Evolutionary conservation across 92 coral and sea anemone species (phyloP).

Genomic region (Palythoa heliodiscus): DNA sequence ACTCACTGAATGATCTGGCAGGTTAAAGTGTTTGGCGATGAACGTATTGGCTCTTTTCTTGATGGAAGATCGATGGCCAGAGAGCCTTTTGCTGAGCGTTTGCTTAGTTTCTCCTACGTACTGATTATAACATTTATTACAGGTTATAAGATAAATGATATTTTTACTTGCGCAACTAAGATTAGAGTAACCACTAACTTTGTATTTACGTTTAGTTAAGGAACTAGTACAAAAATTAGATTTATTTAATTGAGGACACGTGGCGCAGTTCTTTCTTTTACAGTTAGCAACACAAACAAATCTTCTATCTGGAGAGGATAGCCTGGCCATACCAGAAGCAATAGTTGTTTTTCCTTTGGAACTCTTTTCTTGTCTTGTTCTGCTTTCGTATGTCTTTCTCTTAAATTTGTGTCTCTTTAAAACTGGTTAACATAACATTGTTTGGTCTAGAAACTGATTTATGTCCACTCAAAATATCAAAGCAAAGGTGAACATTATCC

Average conservation of each 20-base stretch:
- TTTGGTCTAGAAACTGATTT: neutral
- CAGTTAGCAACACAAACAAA: no score
- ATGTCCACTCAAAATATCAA: slow-evolving; percentile 48
- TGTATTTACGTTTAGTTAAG: slow-evolving; percentile 27
- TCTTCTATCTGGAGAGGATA: no score
- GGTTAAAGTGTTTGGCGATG: slow-evolving; percentile 38
- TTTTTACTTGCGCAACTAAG: slow-evolving; percentile 12
- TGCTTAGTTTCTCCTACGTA: slow-evolving; percentile 35
- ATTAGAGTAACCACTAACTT: slow-evolving; percentile 19
- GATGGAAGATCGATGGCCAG: slow-evolving; percentile 20
- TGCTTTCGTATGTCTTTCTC: no score
- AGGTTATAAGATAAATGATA: slow-evolving; percentile 28
- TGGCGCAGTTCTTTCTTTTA: no score
- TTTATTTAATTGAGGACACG: no score
- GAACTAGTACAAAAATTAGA: slow-evolving; percentile 20
- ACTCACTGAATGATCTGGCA: slow-evolving; percentile 23
- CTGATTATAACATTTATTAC: slow-evolving; percentile 42
- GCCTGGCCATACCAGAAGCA: no score
- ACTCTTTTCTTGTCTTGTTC: no score
- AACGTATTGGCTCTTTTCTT: slow-evolving; percentile 37
- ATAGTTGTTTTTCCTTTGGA: no score
- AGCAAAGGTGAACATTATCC: slow-evolving; percentile 27
- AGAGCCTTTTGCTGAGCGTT: neutral
- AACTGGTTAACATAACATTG: slow-evolving; percentile 31
- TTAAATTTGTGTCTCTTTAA: neutral